These are phyloP conservation scores for Synaphobranchus kaupii DNA, from an alignment of 2,797 vertebrate species.

Conservation along the genomic window DNA sequence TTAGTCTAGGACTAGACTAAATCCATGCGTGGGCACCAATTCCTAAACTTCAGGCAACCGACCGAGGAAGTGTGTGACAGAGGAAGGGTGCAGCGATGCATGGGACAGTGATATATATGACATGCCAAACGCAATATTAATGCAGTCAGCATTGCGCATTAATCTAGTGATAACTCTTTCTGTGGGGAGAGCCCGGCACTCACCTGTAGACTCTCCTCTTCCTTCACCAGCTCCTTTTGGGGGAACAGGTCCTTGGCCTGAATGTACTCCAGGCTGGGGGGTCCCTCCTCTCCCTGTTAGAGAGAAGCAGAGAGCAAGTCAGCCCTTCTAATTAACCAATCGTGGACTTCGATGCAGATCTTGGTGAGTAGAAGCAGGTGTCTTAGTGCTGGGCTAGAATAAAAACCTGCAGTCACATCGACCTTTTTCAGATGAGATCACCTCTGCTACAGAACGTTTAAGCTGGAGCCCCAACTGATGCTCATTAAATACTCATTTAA, in stretches of 20 bases:
- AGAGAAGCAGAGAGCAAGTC: slow-evolving; percentile 38
- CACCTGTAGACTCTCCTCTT: slow-evolving; percentile 96
- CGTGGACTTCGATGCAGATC: not conserved
- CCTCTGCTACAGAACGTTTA: too few species aligned
- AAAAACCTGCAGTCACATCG: not conserved
- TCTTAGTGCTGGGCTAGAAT: not conserved
- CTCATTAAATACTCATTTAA: too few species aligned
- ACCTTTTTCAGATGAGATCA: not conserved
- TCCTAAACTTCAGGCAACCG: too few species aligned
- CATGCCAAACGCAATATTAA: not conserved
- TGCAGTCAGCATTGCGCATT: too few species aligned
- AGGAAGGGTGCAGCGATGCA: too few species aligned
- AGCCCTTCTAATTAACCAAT: too few species aligned
- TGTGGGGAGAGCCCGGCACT: slow-evolving; percentile 22
- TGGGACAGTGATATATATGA: too few species aligned
- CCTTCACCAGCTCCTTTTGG: slow-evolving; percentile 95
- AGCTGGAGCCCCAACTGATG: too few species aligned
- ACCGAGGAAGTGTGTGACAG: too few species aligned
- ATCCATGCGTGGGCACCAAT: too few species aligned
- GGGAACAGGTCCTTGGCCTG: slow-evolving; percentile 99
- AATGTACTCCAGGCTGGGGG: slow-evolving; percentile 99
- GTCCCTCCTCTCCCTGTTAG: slow-evolving; percentile 94
- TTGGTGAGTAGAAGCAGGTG: not conserved
- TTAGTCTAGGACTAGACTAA: too few species aligned
- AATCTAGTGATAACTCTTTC: not conserved